phyloP scores from a whole-genome alignment of 2,113 vertebrate species.

The Sus scrofa region DNA sequence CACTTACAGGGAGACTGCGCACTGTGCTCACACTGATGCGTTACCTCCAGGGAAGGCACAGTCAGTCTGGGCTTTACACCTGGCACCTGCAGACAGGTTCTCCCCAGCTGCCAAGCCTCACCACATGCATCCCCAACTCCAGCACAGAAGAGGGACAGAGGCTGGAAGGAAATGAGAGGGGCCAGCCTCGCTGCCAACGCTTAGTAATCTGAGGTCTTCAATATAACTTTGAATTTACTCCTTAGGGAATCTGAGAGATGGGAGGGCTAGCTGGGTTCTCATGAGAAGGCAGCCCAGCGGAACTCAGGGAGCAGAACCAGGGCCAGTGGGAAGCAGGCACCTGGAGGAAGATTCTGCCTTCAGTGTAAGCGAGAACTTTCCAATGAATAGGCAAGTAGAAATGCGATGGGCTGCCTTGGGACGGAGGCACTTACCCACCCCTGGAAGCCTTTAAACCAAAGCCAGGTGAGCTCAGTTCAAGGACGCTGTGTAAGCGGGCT shows the following conservation, averaged over 20 bases:
- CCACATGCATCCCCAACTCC: not conserved
- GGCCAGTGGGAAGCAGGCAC: accelerated
- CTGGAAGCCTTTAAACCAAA: not conserved
- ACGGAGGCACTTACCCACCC: not conserved
- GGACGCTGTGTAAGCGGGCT: not conserved
- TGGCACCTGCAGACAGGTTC: not conserved
- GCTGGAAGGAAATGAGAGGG: slow-evolving; percentile 33
- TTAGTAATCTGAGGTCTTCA: slow-evolving; percentile 30
- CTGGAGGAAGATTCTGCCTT: not conserved
- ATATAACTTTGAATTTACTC: slow-evolving; percentile 69
- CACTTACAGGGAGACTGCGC: slow-evolving; percentile 70
- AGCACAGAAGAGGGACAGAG: slow-evolving; percentile 40
- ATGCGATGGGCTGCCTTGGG: too few relatives aligned
- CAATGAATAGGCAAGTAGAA: not conserved
- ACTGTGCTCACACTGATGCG: slow-evolving; percentile 67
- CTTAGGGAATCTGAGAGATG: slow-evolving; percentile 59
- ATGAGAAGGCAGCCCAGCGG: slow-evolving; percentile 8
- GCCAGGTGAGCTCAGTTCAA: accelerated
- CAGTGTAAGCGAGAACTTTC: not conserved
- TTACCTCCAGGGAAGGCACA: slow-evolving; percentile 71
- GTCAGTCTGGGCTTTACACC: not conserved
- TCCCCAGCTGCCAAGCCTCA: slow-evolving; percentile 4
- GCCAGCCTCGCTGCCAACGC: slow-evolving; percentile 17
- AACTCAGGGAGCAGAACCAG: not conserved
- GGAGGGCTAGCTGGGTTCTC: not conserved